phyloP scores from a whole-genome alignment of 1,140 invertebrate genomes.

The Alviniconcha marisindica region DNA sequence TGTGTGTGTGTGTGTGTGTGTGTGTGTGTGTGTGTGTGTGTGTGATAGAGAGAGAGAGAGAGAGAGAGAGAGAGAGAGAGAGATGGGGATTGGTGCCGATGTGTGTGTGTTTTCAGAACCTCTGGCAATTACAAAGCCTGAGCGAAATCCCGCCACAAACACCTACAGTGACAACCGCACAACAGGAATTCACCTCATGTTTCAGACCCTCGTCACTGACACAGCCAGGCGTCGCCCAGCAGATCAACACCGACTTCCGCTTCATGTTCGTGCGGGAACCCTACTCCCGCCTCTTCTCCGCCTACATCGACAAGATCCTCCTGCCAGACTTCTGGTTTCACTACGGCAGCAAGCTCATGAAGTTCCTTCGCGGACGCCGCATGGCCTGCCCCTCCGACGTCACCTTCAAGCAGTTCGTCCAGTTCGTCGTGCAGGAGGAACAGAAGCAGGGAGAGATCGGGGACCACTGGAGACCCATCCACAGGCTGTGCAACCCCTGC shows the following conservation, averaged over 20 bases:
- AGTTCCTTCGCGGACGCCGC: too few relatives aligned
- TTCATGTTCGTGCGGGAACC: conserved; percentile 40
- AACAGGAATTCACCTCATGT: background rate
- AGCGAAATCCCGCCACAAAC: background rate
- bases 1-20: background rate
- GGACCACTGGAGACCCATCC: background rate
- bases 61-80: background rate
- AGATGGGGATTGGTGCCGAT: background rate
- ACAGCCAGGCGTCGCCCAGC: background rate
- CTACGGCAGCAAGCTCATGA: conserved; percentile 12
- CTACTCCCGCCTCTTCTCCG: conserved; percentile 32
- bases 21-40: background rate
- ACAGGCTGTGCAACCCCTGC: conserved; percentile 28
- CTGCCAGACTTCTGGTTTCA: conserved; percentile 40
- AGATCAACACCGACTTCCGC: background rate
- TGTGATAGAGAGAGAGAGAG: background rate
- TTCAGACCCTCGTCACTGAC: background rate
- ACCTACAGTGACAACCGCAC: background rate
- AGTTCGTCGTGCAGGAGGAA: background rate
- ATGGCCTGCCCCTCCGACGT: conserved; percentile 14
- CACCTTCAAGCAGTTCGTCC: conserved; percentile 7
- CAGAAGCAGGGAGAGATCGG: background rate
- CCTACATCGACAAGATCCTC: conserved; percentile 38
- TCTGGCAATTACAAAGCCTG: background rate
- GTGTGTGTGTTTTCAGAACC: background rate